Evolutionary conservation across 2,113 vertebrate species (phyloP), one percentile per base, ranked within the genome.

Genomic region (Dromaius novaehollandiae): DNA sequence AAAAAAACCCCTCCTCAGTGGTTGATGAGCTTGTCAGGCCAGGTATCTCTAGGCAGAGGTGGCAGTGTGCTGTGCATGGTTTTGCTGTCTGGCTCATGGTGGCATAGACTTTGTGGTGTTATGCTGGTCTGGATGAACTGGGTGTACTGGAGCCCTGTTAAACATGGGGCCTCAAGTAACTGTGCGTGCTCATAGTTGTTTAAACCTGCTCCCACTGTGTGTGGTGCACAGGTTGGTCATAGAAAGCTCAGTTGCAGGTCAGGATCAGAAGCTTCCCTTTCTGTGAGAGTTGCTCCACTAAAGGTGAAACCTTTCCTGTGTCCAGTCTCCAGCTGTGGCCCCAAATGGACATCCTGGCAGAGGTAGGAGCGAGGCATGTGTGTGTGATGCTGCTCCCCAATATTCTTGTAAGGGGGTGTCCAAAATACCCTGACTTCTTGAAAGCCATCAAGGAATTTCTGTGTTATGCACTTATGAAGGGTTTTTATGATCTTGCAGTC

Each of bases 351-450:
- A 38, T 2, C 7, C 3, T 38, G 24, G 21, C 32, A 21, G 64
- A 78, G 64, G 71, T 44, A 69, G 89, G 44, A 74, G 17, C 0
- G 4, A 68, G 36, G 34, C 30, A 87, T 60, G 11, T 50, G 13
- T 48, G 34, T 0, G 0, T 58, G 58, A 44, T 56, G 13, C 44
- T 86, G n/a, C 20, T 86, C 25, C 51, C 34, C 40, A 69, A 1
- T 56, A 46, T 25, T 82, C 66, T 81, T 0, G 0, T 20, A 73
- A 88, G 15, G 22, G 7, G 5, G 15, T 75, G 76, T 66, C 50
- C 50, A 58, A 14, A 51, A 17, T 6, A 88, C 66, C 36, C 14
- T 46, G 70, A 63, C 74, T 78, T 84, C 42, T 61, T 88, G 74
- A 84, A 75, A 86, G 36, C 80, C 26, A 75, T 34, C n/a, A n/a